Percentiles rank a stretch among this genome's conserved stretches.
Conservation (phyloP, 2,797 vertebrate species). For the Amazona finschi region DNA sequence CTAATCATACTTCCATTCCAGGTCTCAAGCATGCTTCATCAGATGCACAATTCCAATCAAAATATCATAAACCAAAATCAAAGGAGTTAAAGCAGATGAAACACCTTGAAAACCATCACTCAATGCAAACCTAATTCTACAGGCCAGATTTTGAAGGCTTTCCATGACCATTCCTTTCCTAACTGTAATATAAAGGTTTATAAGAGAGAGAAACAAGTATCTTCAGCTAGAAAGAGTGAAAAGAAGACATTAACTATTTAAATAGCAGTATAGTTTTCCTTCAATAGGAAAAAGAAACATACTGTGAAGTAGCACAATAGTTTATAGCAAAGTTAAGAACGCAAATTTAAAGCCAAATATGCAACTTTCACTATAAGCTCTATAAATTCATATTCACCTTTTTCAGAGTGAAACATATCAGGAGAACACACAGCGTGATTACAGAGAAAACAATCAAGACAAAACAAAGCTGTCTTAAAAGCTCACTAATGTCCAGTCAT, state of each 20-base stretch:
- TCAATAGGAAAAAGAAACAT: background rate
- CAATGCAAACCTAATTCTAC: background rate
- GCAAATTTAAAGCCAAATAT: background rate
- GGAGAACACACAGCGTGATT: background rate
- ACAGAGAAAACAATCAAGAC: background rate
- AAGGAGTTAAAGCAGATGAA: background rate
- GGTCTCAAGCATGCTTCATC: background rate
- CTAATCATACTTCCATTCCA: background rate
- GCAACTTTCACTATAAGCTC: background rate
- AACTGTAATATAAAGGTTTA: background rate
- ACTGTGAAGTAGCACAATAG: background rate
- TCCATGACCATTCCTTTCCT: background rate
- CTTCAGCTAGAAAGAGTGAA: background rate
- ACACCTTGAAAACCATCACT: background rate
- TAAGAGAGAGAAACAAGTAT: background rate
- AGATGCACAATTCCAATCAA: background rate
- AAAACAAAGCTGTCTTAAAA: background rate
- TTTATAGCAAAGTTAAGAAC: background rate
- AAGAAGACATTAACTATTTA: background rate
- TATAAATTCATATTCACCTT: background rate
- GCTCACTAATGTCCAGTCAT: background rate
- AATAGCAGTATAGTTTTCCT: background rate
- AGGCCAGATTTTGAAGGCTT: background rate
- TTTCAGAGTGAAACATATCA: background rate
- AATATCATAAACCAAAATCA: background rate